Evolutionary conservation across 2,113 vertebrate species (phyloP).

Genomic region (human (Homo sapiens)): GRCh38 chr4:88133001-88133500

Average conservation of each 20-base stretch:
- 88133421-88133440: background rate
- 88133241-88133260: background rate
- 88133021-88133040: background rate
- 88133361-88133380: background rate
- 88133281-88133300: background rate
- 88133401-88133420: background rate
- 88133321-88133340: background rate
- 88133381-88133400: background rate
- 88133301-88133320: background rate
- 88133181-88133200: background rate
- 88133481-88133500: background rate
- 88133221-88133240: background rate
- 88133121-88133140: background rate
- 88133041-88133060: background rate
- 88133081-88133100: background rate
- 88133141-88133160: background rate
- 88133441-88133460: background rate
- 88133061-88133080: background rate
- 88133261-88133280: background rate
- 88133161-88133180: background rate
- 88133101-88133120: background rate
- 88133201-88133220: background rate
- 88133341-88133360: background rate
- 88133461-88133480: background rate
- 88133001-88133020: background rate